Evolutionary conservation across 2,113 vertebrate genomes (phyloP).

Genomic region (Tachuris rubrigastra): DNA sequence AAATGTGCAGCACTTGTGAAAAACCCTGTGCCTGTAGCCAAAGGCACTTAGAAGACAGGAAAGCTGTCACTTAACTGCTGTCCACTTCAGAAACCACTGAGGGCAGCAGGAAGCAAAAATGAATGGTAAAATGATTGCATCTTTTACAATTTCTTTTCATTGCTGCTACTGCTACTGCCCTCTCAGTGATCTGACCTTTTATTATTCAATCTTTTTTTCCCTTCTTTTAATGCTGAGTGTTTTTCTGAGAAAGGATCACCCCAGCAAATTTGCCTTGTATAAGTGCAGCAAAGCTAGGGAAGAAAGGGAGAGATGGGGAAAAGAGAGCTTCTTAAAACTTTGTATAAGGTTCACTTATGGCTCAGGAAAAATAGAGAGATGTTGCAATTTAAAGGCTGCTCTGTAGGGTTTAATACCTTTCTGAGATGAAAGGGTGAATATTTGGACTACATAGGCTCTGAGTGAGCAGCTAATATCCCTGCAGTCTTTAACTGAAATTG

Average conservation of each 20-base stretch:
- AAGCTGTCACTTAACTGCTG: slow-evolving; percentile 40
- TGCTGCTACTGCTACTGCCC: background rate
- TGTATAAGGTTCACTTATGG: background rate
- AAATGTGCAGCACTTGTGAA: slow-evolving; percentile 48
- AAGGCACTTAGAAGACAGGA: slow-evolving; percentile 48
- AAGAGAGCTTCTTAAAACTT: background rate
- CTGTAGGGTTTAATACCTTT: background rate
- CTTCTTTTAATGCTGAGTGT: background rate
- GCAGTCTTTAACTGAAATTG: background rate
- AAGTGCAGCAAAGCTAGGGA: background rate
- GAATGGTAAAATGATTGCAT: slow-evolving; percentile 70
- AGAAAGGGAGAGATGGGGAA: background rate
- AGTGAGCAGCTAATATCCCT: background rate
- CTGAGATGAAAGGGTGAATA: background rate
- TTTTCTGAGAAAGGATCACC: slow-evolving; percentile 1
- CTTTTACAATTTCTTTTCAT: slow-evolving; percentile 41
- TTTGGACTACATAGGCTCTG: background rate
- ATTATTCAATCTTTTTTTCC: background rate
- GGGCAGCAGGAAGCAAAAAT: slow-evolving; percentile 60
- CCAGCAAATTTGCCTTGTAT: background rate
- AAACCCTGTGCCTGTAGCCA: slow-evolving; percentile 27
- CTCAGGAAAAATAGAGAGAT: background rate
- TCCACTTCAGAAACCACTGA: slow-evolving; percentile 55
- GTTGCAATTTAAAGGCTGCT: background rate
- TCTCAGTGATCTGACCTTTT: slow-evolving; percentile 6